These are phyloP conservation scores for Dorcus hopei DNA, from an alignment of 2,888 invertebrate genomes.

Conservation along the genomic window DNA sequence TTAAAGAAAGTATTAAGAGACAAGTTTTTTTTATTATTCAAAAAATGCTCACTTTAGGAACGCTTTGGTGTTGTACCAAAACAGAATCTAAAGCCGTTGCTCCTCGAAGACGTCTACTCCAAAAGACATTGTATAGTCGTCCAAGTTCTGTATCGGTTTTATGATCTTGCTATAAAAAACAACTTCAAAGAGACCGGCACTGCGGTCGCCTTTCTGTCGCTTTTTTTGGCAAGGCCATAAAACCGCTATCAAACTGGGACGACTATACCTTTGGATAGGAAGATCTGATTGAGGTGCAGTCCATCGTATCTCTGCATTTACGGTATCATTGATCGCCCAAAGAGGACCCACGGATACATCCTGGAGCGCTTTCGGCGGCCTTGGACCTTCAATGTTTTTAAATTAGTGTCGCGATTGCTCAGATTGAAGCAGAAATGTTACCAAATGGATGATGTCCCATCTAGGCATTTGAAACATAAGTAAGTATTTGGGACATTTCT, in stretches of 20 bases:
- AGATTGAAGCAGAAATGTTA: no score
- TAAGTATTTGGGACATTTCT: no score
- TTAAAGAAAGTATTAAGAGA: not conserved
- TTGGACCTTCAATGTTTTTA: conserved; percentile 48
- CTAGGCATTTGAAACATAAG: no score
- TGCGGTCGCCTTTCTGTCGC: no score
- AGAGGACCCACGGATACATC: conserved; percentile 57
- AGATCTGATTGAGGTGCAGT: conserved; percentile 67
- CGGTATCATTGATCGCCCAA: conserved; percentile 46
- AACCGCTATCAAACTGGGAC: no score
- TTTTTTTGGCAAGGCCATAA: no score
- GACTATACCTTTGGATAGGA: conserved; percentile 66
- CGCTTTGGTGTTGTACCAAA: conserved; percentile 60
- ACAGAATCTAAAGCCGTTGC: conserved; percentile 56
- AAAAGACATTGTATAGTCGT: conserved; percentile 74
- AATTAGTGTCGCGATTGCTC: no score
- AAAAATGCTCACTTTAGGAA: conserved; percentile 55
- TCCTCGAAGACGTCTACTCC: conserved; percentile 67
- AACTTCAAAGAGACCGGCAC: no score
- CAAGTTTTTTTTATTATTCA: not conserved
- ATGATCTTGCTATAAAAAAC: no score
- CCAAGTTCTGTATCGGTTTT: no score
- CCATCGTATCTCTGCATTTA: conserved; percentile 66
- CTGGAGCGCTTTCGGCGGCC: conserved; percentile 61
- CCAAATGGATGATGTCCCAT: no score